Evolutionary conservation across 2,888 invertebrate species (phyloP).

Genomic region (Apamea crenata): DNA sequence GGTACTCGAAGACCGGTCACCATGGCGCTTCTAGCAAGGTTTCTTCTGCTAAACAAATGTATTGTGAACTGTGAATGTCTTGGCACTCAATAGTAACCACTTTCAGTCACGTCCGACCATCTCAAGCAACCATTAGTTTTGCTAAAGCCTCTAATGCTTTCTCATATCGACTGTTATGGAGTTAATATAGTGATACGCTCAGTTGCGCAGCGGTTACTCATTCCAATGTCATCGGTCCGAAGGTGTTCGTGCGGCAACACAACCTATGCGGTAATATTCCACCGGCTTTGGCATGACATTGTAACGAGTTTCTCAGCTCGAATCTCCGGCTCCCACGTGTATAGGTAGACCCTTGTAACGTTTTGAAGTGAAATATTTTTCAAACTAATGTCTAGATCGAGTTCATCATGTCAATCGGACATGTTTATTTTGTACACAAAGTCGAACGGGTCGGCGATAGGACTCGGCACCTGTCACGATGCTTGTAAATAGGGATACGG

Average conservation of each 20-base stretch:
- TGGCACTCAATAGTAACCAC: background rate
- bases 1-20: no score
- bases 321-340: slow-evolving; percentile 24
- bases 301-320: slow-evolving; percentile 39
- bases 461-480: slow-evolving; percentile 19
- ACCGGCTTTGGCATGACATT: slow-evolving; percentile 46
- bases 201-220: slow-evolving; percentile 28
- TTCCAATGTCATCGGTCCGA: slow-evolving; percentile 55
- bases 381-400: slow-evolving; percentile 9
- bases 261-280: slow-evolving; percentile 51
- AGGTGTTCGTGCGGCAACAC: slow-evolving; percentile 41
- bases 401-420: slow-evolving; percentile 29
- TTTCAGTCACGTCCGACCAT: slow-evolving; percentile 8
- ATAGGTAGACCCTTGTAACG: slow-evolving; percentile 8
- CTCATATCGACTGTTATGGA: slow-evolving; percentile 3
- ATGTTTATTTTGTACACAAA: slow-evolving; percentile 47
- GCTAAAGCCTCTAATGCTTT: slow-evolving; percentile 8
- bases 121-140: background rate
- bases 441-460: background rate
- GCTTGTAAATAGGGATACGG: slow-evolving; percentile 40
- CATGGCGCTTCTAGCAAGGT: background rate
- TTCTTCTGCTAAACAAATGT: background rate
- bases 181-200: slow-evolving; percentile 39
- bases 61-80: slow-evolving; percentile 2
- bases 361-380: slow-evolving; percentile 1